Base-by-base conservation (phyloP, 2,113 vertebrate species). In the Ondatra zibethicus region DNA sequence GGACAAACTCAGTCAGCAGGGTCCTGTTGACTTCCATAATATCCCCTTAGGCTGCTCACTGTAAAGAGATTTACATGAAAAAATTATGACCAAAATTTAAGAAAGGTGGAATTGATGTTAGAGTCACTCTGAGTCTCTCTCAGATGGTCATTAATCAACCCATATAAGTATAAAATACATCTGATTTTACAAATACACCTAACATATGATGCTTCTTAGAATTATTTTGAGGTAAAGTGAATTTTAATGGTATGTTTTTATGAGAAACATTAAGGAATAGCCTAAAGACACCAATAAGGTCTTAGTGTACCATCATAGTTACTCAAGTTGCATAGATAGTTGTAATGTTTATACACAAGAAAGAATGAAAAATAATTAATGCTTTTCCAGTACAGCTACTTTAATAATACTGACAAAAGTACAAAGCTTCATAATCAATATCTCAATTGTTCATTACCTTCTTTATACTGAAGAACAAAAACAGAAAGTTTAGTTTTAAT, bases 1-100 rank as follows among this genome's bases (percentile, higher is more conserved):
- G 96, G 47, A 96, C 14, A 92, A 96, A 97, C 0, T 82, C 58
- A 6, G 19, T 97, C 88, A 96, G 66, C 29, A 25, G 4, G 0
- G 84, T 97, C 45, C 31, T 52, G 6, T 96, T 97, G 13, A 29
- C 29, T 7, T 96, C 78, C 82, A 82, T 87, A 4, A 61, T 45
- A 33, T 78, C n/a, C 21, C 10, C 5, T 42, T 2, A 23, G 39
- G 0, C 8, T 91, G 25, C 8, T 86, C 66, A 36, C 92, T 94
- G 63, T 9, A 68, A 82, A 27, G 65, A 94, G n/a, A 86, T 33
- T 39, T 21, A 45, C 13, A 0, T 39, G 36, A 65, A 92, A 19
- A 52, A 81, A 81, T 31, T 10, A 73, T 12, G 7, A 75, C 42
- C n/a, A 92, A 45, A 1, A 0, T 19, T 86, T 39, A 50, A n/a